Evolutionary conservation across 37 sponge, comb jelly and placozoan genomes (phyloP), one percentile per base, ranked within the genome.

Genomic region (Crambe crambe): DNA sequence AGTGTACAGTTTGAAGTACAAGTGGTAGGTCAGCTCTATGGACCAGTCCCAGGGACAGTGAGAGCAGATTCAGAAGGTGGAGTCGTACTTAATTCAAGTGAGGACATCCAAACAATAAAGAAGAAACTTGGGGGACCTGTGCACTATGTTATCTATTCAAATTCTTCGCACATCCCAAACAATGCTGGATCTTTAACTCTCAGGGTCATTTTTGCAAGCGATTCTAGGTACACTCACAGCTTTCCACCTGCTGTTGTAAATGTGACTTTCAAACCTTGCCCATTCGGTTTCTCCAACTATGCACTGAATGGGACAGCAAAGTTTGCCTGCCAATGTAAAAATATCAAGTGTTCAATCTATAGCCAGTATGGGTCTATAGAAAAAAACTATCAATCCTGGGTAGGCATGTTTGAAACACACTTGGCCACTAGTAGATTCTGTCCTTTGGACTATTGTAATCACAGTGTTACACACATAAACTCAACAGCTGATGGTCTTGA

Each of bases 391-490:
- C 21, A 12, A 27, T 20, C 41, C 5, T 79, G 79, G 79, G 39
- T 79, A 20, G 68, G 68, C 32, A 23, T 38, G 3, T 17, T 15
- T 1, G 3, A 8, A n/a, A 2, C 59, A 8, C 31, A 70, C 31
- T 32, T 70, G 2, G 42, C 27, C 0, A 51, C 18, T 25, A 20
- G 3, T 0, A 34, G 12, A 17, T 37, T 29, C 58, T 79, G 79
- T 44, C 72, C 71, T 20, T 40, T 68, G 21, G 80, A 80, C 70
- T 80, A 68, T 43, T 80, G 72, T 36, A 42, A 27, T 47, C 8
- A 29, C 31, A 51, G 51, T 18, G 17, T 17, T 2, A 56, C 20
- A 31, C 27, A 73, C 3, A 54, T 39, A 3, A 8, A 37, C 23
- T 20, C 56, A 18, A 9, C 18, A 22, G 42, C 34, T 18, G 26